Evolutionary conservation across 2,113 vertebrate species (phyloP), one percentile per base, ranked within the genome.

Genomic region (Aleadryas rufinucha): DNA sequence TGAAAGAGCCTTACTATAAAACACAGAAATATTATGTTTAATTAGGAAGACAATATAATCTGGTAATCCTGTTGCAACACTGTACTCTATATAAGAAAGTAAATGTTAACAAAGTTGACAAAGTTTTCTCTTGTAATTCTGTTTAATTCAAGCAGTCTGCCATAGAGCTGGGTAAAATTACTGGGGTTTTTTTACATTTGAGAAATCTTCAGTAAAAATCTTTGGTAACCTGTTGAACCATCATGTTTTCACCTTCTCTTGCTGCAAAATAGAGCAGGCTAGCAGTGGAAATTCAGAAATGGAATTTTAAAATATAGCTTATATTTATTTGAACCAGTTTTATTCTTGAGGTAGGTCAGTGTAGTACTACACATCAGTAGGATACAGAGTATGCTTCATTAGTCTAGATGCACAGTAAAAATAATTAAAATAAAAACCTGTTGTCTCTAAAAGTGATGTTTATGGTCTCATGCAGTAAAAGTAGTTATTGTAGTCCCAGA

Each of bases 121-220:
- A 83, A 60, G 0, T 16, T 61, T 76, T 60, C 12, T 60, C 5
- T 41, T 53, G 5, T 24, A 56, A 23, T 65, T 19, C 24, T 2
- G 1, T 61, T 69, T 56, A 49, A 47, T 68, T 69, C 56, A 76
- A 64, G 37, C 3, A 72, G 6, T 27, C 21, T 30, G 5, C 6
- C 13, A 42, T 27, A 65, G 5, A 83, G 6, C 6, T 33, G 6
- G 1, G 5, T 19, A 20, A 69, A 52, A 30, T 21, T 39, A 10
- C 7, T 49, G 8, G 6, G 1, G 0, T 28, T 47, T 57, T 28
- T 47, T 52, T 45, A 0, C 8, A 39, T 79, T n/a, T 79, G 9
- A 75, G 22, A 88, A 71, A 71, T 54, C 3, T 27, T 88, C 18
- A 74, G 22, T 65, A 82, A 88, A 84, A 65, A 35, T 16, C 8